Evolutionary conservation across 2,888 invertebrate genomes (phyloP).

Genomic region (Noctuana brunneofusca): DNA sequence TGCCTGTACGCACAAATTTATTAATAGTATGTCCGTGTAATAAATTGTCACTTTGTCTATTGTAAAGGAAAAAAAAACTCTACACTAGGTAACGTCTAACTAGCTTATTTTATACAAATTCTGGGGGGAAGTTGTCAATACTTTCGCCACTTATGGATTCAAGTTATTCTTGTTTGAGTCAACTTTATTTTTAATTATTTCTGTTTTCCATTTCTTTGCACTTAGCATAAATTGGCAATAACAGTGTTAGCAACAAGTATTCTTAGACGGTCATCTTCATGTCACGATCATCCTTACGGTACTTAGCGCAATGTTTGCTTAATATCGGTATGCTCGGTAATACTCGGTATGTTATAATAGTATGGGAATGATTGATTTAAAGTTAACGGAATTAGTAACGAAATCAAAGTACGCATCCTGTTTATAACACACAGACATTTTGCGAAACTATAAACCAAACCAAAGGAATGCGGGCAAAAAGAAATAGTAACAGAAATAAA

Average conservation of each 20-base stretch:
- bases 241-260: constrained; percentile 25
- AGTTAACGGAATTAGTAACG: background rate
- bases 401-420: no score
- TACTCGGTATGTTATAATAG: background rate
- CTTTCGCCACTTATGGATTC: constrained; percentile 38
- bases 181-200: constrained; percentile 36
- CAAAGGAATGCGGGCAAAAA: background rate
- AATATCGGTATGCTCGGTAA: no score
- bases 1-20: no score
- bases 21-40: no score
- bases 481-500: constrained; percentile 9
- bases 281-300: background rate
- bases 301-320: constrained; percentile 9
- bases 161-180: constrained; percentile 37
- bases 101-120: background rate
- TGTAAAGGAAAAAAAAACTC: no score
- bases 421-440: background rate
- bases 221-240: constrained; percentile 36
- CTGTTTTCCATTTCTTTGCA: constrained; percentile 37
- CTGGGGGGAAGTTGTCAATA: constrained; percentile 36
- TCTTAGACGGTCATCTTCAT: background rate
- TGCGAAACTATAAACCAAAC: background rate
- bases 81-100: no score
- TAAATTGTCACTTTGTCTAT: no score
- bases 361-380: background rate